These are phyloP conservation scores for Cottoperca gobio DNA, from an alignment of 2,797 vertebrate species.

Conservation along the genomic window DNA sequence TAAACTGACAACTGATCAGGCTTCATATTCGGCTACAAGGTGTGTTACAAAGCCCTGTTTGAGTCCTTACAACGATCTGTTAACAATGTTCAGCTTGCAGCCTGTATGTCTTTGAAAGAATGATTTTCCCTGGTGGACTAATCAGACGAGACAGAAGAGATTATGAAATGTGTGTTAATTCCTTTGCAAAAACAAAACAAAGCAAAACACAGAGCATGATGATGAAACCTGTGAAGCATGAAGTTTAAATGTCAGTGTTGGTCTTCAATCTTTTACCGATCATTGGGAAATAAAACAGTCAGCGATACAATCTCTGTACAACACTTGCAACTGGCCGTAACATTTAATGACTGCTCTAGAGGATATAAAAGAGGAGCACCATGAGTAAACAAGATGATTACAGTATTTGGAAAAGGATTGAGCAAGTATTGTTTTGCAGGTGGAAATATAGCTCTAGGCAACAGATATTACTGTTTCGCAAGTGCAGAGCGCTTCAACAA, in stretches of 20 bases:
- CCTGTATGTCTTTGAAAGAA: not conserved
- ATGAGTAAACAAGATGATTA: conserved; percentile 58
- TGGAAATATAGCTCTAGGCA: conserved; percentile 23
- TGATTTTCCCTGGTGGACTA: not conserved
- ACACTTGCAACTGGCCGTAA: conserved; percentile 21
- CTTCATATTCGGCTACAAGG: not conserved
- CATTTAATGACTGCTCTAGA: conserved; percentile 12
- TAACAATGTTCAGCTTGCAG: not conserved
- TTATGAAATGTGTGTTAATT: not conserved
- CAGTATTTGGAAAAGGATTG: conserved; percentile 47
- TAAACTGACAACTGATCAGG: not conserved
- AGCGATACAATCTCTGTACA: not conserved
- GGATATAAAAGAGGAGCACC: conserved; percentile 32
- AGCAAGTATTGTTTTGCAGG: conserved; percentile 53
- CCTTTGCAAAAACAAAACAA: not conserved
- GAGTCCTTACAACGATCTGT: not conserved
- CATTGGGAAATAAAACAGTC: not conserved
- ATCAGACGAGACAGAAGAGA: not conserved
- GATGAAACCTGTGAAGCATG: not conserved
- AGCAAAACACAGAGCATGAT: not conserved
- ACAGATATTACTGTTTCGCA: conserved; percentile 33
- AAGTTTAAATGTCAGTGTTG: not conserved
- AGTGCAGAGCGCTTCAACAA: not conserved
- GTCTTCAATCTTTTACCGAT: not conserved
- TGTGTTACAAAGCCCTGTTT: not conserved